These are phyloP conservation scores for Protonibea diacanthus DNA, from an alignment of 2,797 vertebrate species.

Conservation along the genomic window DNA sequence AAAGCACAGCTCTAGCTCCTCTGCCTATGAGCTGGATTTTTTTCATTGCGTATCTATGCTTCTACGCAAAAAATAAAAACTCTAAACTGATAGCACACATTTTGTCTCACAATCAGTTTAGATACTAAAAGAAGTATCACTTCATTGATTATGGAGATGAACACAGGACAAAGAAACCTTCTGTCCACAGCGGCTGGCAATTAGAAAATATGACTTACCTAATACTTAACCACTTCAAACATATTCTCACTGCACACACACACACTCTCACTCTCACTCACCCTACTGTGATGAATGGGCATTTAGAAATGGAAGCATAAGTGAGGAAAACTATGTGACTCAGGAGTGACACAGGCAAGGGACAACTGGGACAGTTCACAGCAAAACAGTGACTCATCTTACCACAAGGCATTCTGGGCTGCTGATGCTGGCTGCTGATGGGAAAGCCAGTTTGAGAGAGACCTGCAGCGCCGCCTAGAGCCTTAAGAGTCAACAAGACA, in stretches of 20 bases:
- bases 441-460: conserved; percentile 33
- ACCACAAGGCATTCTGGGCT: conserved; percentile 52
- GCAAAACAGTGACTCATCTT: not conserved
- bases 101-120: too few relatives aligned
- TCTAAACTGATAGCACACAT: too few relatives aligned
- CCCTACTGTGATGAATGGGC: not conserved
- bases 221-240: not conserved
- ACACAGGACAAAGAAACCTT: not conserved
- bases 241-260: too few relatives aligned
- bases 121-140: too few relatives aligned
- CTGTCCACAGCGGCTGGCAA: too few relatives aligned
- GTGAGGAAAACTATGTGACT: too few relatives aligned
- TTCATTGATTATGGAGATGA: not conserved
- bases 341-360: too few relatives aligned
- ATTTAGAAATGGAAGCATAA: not conserved
- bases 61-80: too few relatives aligned
- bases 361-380: not conserved
- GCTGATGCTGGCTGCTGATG: conserved; percentile 50
- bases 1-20: too few relatives aligned
- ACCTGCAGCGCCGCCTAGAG: conserved; percentile 49
- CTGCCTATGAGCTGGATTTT: too few relatives aligned
- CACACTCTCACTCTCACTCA: not conserved
- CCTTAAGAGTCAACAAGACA: conserved; percentile 41
- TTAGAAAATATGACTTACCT: too few relatives aligned
- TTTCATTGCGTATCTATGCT: too few relatives aligned